These are phyloP conservation scores for Heliconius erato DNA, from an alignment of 2,888 invertebrate species.

Conservation along the genomic window DNA sequence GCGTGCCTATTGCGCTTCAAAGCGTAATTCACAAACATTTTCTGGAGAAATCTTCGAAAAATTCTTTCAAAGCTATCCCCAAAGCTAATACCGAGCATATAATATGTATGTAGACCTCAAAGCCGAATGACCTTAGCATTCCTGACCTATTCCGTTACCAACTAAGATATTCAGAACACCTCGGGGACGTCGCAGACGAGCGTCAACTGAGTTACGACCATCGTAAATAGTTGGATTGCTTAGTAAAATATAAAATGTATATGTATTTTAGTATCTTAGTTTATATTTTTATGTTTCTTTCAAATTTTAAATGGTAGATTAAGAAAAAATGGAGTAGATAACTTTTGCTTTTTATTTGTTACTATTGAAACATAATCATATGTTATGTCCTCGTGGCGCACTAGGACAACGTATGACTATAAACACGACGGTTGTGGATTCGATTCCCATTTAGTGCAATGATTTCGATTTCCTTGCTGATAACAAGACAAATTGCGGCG, in stretches of 20 bases:
- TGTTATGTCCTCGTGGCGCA: not conserved
- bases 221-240: slow-evolving; percentile 18
- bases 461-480: not conserved
- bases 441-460: too few species aligned
- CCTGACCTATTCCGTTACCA: slow-evolving; percentile 39
- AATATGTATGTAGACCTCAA: slow-evolving; percentile 32
- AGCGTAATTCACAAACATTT: not conserved
- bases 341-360: not conserved
- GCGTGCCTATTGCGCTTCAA: not conserved
- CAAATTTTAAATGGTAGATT: not conserved
- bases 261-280: not conserved
- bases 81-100: slow-evolving; percentile 15
- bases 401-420: not conserved
- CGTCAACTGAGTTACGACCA: not conserved
- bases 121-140: slow-evolving; percentile 42
- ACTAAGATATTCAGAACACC: slow-evolving; percentile 41
- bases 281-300: not conserved
- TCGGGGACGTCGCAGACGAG: slow-evolving; percentile 28
- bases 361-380: too few species aligned
- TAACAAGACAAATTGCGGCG: not conserved
- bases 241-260: slow-evolving; percentile 4
- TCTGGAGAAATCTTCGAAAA: slow-evolving; percentile 12
- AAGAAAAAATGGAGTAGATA: not conserved
- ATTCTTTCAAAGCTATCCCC: slow-evolving; percentile 2
- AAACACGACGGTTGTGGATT: not conserved